Evolutionary conservation across 2,888 invertebrate species (phyloP), one percentile per base, ranked within the genome.

Genomic region (Cordylochernes scorpioides): DNA sequence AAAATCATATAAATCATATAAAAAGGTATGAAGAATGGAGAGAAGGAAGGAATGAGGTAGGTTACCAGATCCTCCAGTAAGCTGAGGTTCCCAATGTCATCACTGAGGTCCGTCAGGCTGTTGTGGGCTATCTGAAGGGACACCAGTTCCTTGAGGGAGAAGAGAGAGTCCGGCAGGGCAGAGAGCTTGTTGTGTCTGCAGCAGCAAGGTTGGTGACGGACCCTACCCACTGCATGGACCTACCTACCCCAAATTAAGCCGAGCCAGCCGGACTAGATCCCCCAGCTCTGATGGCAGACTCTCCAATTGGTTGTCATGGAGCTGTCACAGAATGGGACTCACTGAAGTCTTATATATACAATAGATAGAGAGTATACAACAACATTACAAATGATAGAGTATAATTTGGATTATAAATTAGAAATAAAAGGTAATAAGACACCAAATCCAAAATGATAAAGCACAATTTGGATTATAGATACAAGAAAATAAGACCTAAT

Each of bases 121-220:
- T 84, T 84, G 51, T 72, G 60, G n/a, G 71, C 67, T 29, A 75
- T 49, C 46, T 67, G 68, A 15, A 84, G 59, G 47, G 63, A 61
- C 38, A 65, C 62, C 33, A 84, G 51, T 39, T 72, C 71, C 3
- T 59, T 58, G 41, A 82, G 53, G 35, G 62, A 62, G 48, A 64
- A 73, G 48, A 77, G 64, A 40, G 67, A 63, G 17, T 54, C 50
- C 47, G 43, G 42, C 6, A 43, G 14, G 15, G 21, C 19, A 22
- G 29, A 19, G 9, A 43, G 32, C 6, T 30, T 24, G 24, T 43
- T 43, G 6, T 34, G 41, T 25, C 41, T 42, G 25, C 19, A 40
- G 29, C 24, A 18, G 13, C 27, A 29, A 14, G 10, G 10, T 13
- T 24, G 13, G 12, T 27, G 16, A 27, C 9, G 18, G 3, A 27